Evolutionary conservation across 2,888 invertebrate species (phyloP).

Genomic region (Ectemnius cavifrons): DNA sequence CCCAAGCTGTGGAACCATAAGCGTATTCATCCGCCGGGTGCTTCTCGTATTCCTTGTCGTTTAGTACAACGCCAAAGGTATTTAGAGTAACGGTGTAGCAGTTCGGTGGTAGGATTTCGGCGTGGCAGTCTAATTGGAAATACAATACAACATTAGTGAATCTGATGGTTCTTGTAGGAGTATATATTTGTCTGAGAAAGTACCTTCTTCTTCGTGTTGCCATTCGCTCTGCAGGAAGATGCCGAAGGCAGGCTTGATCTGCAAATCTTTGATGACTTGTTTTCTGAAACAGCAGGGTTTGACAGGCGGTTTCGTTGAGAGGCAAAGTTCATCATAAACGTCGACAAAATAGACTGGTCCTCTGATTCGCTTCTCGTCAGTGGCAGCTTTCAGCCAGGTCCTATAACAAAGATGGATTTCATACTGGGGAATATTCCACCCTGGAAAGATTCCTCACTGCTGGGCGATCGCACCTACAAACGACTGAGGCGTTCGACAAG

Average conservation of each 20-base stretch:
- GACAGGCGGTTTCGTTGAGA: neutral
- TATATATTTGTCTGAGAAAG: slow-evolving; percentile 1
- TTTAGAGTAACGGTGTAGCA: slow-evolving; percentile 64
- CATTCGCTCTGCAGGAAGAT: slow-evolving; percentile 34
- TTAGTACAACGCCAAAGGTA: slow-evolving; percentile 57
- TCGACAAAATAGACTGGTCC: slow-evolving; percentile 38
- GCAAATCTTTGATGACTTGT: slow-evolving; percentile 24
- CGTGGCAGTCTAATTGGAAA: slow-evolving; percentile 60
- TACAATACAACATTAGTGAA: slow-evolving; percentile 1
- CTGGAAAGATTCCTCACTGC: neutral
- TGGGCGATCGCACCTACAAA: slow-evolving; percentile 66
- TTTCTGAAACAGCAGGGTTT: neutral
- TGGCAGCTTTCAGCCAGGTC: slow-evolving; percentile 65
- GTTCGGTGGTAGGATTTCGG: slow-evolving; percentile 58
- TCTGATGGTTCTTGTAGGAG: neutral
- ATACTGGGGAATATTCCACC: slow-evolving; percentile 10
- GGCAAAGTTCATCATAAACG: neutral
- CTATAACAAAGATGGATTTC: slow-evolving; percentile 48
- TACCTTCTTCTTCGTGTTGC: no score
- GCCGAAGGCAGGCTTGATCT: slow-evolving; percentile 48
- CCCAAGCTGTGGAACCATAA: slow-evolving; percentile 34
- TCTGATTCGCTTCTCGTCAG: slow-evolving; percentile 57
- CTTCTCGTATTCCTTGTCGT: slow-evolving; percentile 55
- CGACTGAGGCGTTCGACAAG: slow-evolving; percentile 61
- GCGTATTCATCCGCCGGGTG: slow-evolving; percentile 16